phyloP scores from a whole-genome alignment of 1,140 invertebrate species.

The Rhopalosiphum padi region DNA sequence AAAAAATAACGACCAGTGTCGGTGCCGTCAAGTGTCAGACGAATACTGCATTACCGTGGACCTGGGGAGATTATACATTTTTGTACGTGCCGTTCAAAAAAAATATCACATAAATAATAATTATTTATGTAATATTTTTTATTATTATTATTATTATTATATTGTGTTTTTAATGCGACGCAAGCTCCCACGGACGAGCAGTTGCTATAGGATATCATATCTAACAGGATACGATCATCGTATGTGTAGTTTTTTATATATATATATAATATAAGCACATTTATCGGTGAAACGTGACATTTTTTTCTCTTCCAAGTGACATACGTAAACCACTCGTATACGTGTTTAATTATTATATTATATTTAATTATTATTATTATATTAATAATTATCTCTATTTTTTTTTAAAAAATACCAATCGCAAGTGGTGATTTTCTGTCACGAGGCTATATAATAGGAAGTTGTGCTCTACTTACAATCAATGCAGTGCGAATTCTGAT shows the following conservation, averaged over 20 bases:
- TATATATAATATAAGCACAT: not conserved
- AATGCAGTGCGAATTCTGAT: not conserved
- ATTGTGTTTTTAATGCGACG: not conserved
- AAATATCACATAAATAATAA: not conserved
- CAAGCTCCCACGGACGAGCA: not conserved
- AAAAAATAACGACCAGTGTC: conserved; percentile 22
- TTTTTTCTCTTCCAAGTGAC: not conserved
- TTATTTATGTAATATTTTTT: no score
- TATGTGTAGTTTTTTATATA: not conserved
- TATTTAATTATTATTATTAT: no score
- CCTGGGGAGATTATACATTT: conserved; percentile 51
- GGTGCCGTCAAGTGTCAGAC: conserved; percentile 51
- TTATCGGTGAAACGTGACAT: not conserved
- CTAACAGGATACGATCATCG: not conserved
- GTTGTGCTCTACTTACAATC: not conserved
- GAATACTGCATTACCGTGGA: not conserved
- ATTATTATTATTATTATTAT: not conserved
- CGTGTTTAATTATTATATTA: not conserved
- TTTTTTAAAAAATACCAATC: not conserved
- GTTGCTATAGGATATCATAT: not conserved
- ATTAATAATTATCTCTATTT: not conserved
- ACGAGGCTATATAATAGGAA: not conserved
- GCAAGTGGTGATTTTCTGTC: not conserved
- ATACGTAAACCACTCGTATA: not conserved
- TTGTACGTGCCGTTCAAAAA: conserved; percentile 28